Evolutionary conservation across 2,888 invertebrate species (phyloP).

Genomic region (Diarsia brunnea): DNA sequence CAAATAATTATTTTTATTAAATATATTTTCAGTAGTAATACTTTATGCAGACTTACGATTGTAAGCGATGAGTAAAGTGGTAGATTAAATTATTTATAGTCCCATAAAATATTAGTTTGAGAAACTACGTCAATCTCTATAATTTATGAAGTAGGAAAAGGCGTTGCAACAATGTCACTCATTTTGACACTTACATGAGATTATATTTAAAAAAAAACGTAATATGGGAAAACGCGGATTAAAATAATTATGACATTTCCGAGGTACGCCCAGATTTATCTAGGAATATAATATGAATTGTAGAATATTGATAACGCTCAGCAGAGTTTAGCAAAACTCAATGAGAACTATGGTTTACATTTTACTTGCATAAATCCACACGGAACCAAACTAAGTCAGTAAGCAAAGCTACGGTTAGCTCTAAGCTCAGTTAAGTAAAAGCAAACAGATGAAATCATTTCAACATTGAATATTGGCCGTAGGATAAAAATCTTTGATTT

Average conservation of each 20-base stretch:
- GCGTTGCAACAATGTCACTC: conserved; percentile 28
- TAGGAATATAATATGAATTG: background rate
- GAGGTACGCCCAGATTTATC: conserved; percentile 4
- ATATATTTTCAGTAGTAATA: background rate
- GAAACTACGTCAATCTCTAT: background rate
- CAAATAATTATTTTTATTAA: background rate
- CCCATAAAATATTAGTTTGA: background rate
- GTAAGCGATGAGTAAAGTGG: background rate
- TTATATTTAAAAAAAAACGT: background rate
- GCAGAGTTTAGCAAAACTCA: background rate
- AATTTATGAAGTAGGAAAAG: conserved; percentile 28
- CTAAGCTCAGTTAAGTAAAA: conserved; percentile 13
- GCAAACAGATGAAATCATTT: conserved; percentile 10
- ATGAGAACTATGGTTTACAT: background rate
- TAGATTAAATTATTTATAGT: background rate
- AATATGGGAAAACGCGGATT: conserved; percentile 12
- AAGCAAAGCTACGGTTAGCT: background rate
- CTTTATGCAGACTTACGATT: background rate
- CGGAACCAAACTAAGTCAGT: background rate
- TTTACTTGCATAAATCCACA: conserved; percentile 2
- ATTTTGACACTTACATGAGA: conserved; percentile 43
- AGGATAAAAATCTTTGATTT: background rate
- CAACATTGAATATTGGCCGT: background rate
- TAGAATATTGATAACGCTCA: background rate
- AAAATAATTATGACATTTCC: conserved; percentile 16